Conservation (phyloP, 2,888 invertebrate species). For the Mallateleia sp. region DNA sequence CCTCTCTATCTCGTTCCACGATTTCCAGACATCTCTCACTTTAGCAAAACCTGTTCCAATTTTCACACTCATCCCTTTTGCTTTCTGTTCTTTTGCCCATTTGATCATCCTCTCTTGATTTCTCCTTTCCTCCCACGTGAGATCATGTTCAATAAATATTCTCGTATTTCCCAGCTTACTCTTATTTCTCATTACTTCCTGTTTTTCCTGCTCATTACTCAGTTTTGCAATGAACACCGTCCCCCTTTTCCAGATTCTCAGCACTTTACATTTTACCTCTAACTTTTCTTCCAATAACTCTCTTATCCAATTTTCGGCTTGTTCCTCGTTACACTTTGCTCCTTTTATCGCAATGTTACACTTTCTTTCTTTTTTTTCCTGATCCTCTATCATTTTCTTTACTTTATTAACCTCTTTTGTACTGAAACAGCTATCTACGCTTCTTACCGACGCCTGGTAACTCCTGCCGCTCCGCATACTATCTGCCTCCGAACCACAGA, state of each 20-base stretch:
- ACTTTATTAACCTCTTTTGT: background rate
- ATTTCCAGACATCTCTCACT: background rate
- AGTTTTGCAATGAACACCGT: conserved; percentile 13
- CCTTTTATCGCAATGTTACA: background rate
- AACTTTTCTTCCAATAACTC: background rate
- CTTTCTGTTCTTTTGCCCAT: background rate
- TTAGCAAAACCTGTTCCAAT: background rate
- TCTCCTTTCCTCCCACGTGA: background rate
- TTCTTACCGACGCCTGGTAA: background rate
- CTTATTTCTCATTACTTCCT: conserved; percentile 19
- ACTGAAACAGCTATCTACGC: background rate
- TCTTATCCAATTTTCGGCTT: background rate
- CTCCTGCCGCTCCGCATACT: background rate
- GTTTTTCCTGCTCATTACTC: conserved; percentile 18
- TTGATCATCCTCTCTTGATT: background rate
- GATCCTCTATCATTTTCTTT: background rate
- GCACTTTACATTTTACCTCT: background rate
- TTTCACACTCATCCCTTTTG: background rate
- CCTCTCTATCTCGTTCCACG: background rate
- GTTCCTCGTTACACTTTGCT: background rate
- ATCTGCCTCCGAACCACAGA: background rate
- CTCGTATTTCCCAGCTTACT: background rate
- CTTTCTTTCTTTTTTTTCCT: background rate
- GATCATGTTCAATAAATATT: background rate
- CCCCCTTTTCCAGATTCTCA: background rate